Conservation (phyloP, 2,888 invertebrate genomes). For the Rotaria sp. region DNA sequence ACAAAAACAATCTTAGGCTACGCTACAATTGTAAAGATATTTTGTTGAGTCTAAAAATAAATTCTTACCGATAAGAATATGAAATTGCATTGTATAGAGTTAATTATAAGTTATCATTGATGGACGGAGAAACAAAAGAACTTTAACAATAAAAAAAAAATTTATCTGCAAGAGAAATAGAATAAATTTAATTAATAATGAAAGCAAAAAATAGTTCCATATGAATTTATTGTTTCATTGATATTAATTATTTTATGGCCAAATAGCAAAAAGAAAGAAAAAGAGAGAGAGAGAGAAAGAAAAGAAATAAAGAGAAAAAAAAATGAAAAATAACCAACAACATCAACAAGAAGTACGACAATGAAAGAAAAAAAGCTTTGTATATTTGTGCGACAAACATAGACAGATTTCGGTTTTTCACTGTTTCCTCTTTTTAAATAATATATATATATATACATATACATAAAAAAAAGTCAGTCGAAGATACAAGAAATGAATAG, state of each 20-base stretch:
- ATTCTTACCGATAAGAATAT: not conserved
- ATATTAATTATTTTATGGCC: slow-evolving; percentile 7
- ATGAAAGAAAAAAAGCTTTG: not conserved
- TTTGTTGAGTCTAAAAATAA: not conserved
- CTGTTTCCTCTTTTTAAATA: slow-evolving; percentile 10
- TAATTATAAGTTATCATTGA: not conserved
- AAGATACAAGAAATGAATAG: slow-evolving; percentile 10
- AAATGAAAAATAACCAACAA: slow-evolving; percentile 3
- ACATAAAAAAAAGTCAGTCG: not conserved
- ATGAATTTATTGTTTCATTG: slow-evolving; percentile 10
- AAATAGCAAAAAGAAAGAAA: not conserved
- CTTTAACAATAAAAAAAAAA: not conserved
- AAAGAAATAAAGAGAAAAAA: not conserved
- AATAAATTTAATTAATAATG: not conserved
- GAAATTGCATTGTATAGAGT: not conserved
- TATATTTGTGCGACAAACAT: slow-evolving; percentile 9
- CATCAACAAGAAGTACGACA: slow-evolving; percentile 24
- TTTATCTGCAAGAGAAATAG: not conserved
- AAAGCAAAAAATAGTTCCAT: slow-evolving; percentile 19
- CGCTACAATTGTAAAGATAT: no score
- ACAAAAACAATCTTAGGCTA: no score
- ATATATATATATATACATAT: not conserved
- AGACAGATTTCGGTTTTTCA: not conserved
- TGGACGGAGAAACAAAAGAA: not conserved
- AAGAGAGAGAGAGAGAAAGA: not conserved